These are phyloP conservation scores for Drosophila sturtevanti DNA, from an alignment of 1,140 invertebrate genomes.

Conservation along the genomic window DNA sequence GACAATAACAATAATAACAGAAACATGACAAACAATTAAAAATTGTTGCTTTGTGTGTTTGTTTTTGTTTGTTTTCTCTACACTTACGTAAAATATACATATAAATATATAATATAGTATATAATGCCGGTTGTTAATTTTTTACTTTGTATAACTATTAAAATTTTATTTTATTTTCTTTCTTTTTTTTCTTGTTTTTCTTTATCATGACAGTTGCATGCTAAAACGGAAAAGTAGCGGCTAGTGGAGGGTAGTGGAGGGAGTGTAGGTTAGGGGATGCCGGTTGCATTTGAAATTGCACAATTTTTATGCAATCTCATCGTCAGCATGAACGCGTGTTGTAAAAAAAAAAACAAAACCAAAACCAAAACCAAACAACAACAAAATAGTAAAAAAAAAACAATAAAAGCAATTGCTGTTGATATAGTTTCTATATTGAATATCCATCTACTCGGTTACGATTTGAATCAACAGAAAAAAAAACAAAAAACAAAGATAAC, in stretches of 20 bases:
- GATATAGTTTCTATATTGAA: not conserved
- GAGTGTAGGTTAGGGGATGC: too few relatives aligned
- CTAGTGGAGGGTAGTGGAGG: not conserved
- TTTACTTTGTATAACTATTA: conserved; percentile 39
- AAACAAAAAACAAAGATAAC: not conserved
- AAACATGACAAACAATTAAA: conserved; percentile 45
- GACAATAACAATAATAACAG: not conserved
- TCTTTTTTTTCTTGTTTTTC: conserved; percentile 21
- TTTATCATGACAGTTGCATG: conserved; percentile 40
- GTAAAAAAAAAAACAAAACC: conserved; percentile 14
- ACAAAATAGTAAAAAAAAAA: not conserved
- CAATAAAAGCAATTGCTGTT: not conserved
- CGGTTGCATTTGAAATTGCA: conserved; percentile 15
- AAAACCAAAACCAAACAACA: too few relatives aligned
- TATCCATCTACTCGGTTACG: not conserved
- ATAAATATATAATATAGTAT: not conserved
- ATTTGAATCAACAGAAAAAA: conserved; percentile 8
- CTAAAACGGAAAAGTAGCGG: conserved; percentile 8
- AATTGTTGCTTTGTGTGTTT: conserved; percentile 29
- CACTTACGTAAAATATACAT: conserved; percentile 45
- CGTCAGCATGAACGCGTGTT: conserved; percentile 10
- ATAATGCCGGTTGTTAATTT: conserved; percentile 52
- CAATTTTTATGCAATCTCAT: conserved; percentile 28
- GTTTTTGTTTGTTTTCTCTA: conserved; percentile 33
- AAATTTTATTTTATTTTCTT: conserved; percentile 41